These are phyloP conservation scores for Myrmecophaga tridactyla DNA, from an alignment of 2,113 vertebrate species.

Conservation along the genomic window DNA sequence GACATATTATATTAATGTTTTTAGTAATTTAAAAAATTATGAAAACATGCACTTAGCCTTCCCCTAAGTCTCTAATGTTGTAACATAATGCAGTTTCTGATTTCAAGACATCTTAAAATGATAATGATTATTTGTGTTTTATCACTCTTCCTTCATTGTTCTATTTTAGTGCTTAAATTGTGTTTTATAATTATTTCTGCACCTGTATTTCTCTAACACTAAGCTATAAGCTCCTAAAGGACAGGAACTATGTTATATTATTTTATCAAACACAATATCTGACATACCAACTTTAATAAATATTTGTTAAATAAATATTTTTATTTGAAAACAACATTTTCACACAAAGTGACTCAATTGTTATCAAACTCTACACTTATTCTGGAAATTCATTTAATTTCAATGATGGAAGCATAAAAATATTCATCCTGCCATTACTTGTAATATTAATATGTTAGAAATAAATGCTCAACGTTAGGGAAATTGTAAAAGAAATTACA, in stretches of 20 bases:
- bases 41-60: not conserved
- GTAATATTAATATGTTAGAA: constrained; percentile 33
- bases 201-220: not conserved
- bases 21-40: not conserved
- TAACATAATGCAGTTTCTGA: not conserved
- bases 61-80: not conserved
- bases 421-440: not conserved
- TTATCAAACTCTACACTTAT: not conserved
- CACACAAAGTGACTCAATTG: not conserved
- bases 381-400: constrained; percentile 9
- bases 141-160: not conserved
- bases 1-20: not conserved
- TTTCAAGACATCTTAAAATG: not conserved
- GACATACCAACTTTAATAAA: not conserved
- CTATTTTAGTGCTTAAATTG: not conserved
- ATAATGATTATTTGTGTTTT: not conserved
- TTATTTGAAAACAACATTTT: not conserved
- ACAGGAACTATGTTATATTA: not conserved
- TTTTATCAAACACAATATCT: not conserved
- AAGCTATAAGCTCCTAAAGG: no score
- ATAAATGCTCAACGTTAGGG: not conserved
- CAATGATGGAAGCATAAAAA: constrained; percentile 19
- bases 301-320: not conserved
- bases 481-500: not conserved
- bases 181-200: not conserved